Evolutionary conservation across 35 echinoderm and acorn worm species (phyloP), one percentile per base, ranked within the genome.

Genomic region (Apostichopus parvimensis): DNA sequence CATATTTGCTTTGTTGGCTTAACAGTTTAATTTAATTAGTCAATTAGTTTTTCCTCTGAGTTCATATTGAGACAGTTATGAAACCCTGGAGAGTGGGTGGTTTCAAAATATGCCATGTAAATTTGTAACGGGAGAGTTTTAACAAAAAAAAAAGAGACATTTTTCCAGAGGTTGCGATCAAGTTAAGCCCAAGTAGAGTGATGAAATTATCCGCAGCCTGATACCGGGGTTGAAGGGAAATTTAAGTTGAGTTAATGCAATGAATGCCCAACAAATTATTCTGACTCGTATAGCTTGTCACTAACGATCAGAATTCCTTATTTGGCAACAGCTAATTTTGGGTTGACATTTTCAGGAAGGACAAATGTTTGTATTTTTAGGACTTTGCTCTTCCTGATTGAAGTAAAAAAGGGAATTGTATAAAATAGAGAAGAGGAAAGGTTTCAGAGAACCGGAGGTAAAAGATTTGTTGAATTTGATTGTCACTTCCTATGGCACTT

Each of bases 1-100:
- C 80, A 83, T 83, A 83, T 83, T 83, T 83, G 80, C 53, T 57
- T 83, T 83, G 80, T 83, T 83, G 56, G 80, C 80, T 56, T 83
- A 83, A 20, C 80, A 83, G 80, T 83, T 83, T 83, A 83, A 83
- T 83, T 83, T 8, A 57, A 83, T 83, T 83, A 83, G 80, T 56
- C 80, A 83, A 83, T 83, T 83, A 83, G 13, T 56, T 14, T 54
- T 83, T 56, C 53, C 34, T 45, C 80, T 56, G 13, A 18, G 80
- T 53, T 55, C 28, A 57, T 83, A 83, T 83, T 83, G 57, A 21
- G 80, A 45, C 15, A 18, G 34, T 83, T 20, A 57, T 15, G 52
- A 83, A 55, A 56, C 80, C 80, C 53, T 83, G 80, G 80, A 83
- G 80, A 83, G 80, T 83, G 80, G 80, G 80, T 55, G 80, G 80